Percentiles rank a stretch among this genome's conserved stretches.
These are phyloP conservation scores for Phaenicophaeus curvirostris DNA, from an alignment of 2,797 vertebrate species.

Conservation along the genomic window DNA sequence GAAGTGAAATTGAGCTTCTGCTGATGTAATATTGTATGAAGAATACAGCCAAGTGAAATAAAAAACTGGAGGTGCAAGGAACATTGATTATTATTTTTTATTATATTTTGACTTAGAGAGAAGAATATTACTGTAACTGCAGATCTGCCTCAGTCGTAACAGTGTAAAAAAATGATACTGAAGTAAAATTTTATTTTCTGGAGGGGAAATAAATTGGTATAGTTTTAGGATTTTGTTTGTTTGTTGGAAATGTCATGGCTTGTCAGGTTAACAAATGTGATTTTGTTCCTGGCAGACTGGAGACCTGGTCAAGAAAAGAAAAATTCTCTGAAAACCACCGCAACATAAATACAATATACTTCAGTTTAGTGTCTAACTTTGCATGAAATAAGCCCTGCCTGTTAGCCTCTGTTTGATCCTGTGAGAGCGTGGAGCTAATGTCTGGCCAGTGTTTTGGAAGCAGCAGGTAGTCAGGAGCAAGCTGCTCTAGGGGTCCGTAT, in stretches of 20 bases:
- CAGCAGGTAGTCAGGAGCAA: constrained; percentile 96
- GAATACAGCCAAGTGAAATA: not conserved
- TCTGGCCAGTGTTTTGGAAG: constrained; percentile 97
- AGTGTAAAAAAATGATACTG: not conserved
- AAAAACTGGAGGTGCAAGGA: not conserved
- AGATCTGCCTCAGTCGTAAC: not conserved
- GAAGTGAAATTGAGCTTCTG: not conserved
- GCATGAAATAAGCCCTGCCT: constrained; percentile 87
- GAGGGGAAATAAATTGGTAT: constrained; percentile 24
- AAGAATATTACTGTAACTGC: not conserved
- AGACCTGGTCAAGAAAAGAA: constrained; percentile 47
- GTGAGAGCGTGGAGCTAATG: constrained; percentile 87
- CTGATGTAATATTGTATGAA: not conserved
- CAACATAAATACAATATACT: constrained; percentile 61
- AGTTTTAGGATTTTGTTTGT: constrained; percentile 40
- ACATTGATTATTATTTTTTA: not conserved
- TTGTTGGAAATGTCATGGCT: constrained; percentile 46
- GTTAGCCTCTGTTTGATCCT: constrained; percentile 93
- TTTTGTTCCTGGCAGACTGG: constrained; percentile 28
- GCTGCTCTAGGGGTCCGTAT: constrained; percentile 90
- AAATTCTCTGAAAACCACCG: constrained; percentile 48
- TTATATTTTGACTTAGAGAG: not conserved
- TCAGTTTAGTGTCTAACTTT: constrained; percentile 76
- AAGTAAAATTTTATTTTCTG: constrained; percentile 25
- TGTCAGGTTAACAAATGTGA: constrained; percentile 58